Conservation (phyloP, 2,113 vertebrate genomes). For the Cygnus atratus region DNA sequence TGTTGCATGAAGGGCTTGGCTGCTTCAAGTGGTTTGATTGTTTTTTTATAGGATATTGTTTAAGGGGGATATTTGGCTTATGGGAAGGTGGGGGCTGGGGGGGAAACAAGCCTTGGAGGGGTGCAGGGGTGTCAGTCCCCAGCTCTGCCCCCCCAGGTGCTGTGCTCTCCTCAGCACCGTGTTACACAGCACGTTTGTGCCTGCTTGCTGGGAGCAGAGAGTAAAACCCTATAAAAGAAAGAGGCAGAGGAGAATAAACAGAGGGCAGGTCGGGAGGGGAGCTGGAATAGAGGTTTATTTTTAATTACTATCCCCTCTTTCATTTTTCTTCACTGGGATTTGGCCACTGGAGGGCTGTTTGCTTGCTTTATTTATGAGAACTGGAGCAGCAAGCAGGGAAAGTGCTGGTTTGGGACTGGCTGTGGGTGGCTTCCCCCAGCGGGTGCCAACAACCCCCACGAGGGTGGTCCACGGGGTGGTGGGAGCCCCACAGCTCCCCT, state of each 20-base stretch:
- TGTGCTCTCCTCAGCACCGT: background rate
- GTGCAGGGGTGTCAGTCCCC: background rate
- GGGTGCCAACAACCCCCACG: background rate
- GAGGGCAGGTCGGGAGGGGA: background rate
- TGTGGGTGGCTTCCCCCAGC: accelerated
- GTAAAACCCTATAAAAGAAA: background rate
- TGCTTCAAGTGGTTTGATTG: background rate
- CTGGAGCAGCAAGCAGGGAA: background rate
- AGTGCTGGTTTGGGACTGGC: background rate
- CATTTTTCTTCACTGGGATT: background rate
- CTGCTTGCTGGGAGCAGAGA: slow-evolving; percentile 64
- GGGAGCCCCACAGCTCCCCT: background rate
- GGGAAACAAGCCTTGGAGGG: background rate
- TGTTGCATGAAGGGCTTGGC: accelerated
- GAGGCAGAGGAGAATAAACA: background rate
- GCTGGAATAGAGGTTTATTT: background rate
- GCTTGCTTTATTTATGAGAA: background rate
- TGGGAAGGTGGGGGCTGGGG: background rate
- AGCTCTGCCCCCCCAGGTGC: background rate
- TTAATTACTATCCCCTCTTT: background rate
- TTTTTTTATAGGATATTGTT: background rate
- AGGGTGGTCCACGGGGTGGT: background rate
- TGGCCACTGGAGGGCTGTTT: background rate
- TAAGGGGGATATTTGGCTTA: background rate
- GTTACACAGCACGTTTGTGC: slow-evolving; percentile 60